Base-by-base conservation (phyloP, 2,888 invertebrate genomes). In the Megamerina dolium region DNA sequence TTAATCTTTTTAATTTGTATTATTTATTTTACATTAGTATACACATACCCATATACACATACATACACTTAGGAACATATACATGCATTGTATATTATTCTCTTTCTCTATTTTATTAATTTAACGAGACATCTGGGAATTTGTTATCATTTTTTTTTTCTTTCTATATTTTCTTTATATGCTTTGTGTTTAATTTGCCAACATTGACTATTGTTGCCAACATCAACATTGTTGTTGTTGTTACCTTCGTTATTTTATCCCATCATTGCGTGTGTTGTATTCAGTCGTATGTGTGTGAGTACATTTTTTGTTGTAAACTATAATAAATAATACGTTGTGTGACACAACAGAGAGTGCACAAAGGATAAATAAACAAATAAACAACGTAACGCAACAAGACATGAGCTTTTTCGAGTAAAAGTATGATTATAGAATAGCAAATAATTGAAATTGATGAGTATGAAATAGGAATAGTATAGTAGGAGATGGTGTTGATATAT, bases 71-170 rank as follows among this genome's bases (percentile, higher is more conserved):
- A 23, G 8, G 10, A 6, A 23, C 23, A 23, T 6, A 23, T 23
- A 23, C 23, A 23, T 23, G 6, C 8, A 14, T n/a, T 31, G 5
- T 31, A 8, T 6, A 31, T 13, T n/a, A n/a, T 8, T 5, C 13
- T 31, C 31, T 14, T 31, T n/a, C 16, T 31, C 6, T 6, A 6
- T 31, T 31, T 31, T n/a, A 14, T 8, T 6, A 60, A 50, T 60
- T 60, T 57, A 63, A 61, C 60, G 60, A 60, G 59, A 50, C 60
- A 52, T 45, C 51, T 51, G 57, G 54, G 62, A 54, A 55, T 61
- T 54, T 58, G n/a, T n/a, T 53, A 56, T 52, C 52, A 53, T 54
- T 55, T 50, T 51, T 42, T 54, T 54, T 55, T 53, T 53, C 55
- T 58, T 56, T 6, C 21, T 30, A 36, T 43, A 48, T 18, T 30